phyloP scores from a whole-genome alignment of 1,140 invertebrate species.

The Bombus soroeensis region DNA sequence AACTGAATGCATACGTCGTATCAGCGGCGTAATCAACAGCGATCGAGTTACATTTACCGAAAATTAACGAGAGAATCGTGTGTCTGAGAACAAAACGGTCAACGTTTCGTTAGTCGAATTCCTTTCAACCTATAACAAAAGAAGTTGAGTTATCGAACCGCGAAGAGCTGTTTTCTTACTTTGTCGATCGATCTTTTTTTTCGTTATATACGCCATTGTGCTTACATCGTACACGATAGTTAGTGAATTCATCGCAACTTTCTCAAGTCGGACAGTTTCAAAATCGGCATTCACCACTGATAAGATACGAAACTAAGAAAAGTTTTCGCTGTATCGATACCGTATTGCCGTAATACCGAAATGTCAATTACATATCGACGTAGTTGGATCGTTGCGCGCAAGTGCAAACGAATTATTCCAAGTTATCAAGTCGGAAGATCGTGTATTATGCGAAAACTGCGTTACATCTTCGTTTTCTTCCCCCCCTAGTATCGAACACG shows the following conservation, averaged over 20 bases:
- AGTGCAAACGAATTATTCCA: neutral
- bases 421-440: neutral
- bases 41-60: neutral
- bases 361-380: neutral
- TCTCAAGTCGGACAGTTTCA: too few relatives aligned
- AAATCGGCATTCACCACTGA: neutral
- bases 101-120: neutral
- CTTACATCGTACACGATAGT: slow-evolving; percentile 62
- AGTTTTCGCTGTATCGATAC: neutral
- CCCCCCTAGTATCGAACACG: slow-evolving; percentile 71
- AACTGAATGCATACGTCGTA: too few relatives aligned
- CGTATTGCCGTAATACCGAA: too few relatives aligned
- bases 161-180: slow-evolving; percentile 66
- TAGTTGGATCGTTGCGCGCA: neutral
- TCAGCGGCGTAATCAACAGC: too few relatives aligned
- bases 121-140: neutral
- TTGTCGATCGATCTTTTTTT: slow-evolving; percentile 74
- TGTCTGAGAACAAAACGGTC: neutral
- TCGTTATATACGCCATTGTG: slow-evolving; percentile 56
- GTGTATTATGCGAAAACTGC: slow-evolving; percentile 3
- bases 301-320: neutral
- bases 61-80: neutral
- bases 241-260: neutral
- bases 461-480: slow-evolving; percentile 18
- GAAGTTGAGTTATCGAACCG: slow-evolving; percentile 46